A percentile compares a stretch with the other conserved stretches of the same genome.
These are phyloP conservation scores for Zoroaster sp. DNA, from an alignment of 53 echinoderm and acorn worm genomes.

Conservation along the genomic window DNA sequence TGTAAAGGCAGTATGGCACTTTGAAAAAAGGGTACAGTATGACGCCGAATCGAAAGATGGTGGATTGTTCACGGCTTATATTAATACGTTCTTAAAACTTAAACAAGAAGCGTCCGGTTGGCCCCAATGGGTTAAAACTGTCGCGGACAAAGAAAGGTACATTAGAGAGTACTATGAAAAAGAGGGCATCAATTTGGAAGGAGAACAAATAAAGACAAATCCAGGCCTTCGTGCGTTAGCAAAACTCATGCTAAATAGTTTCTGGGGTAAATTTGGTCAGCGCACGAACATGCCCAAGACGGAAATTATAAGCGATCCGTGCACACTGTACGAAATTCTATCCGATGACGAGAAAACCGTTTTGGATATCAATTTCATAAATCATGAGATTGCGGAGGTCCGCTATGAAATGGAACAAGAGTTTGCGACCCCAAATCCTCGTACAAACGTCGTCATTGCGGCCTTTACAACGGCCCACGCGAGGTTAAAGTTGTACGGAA, in stretches of 20 bases:
- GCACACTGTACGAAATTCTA: slow-evolving; percentile 16
- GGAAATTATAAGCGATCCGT: neutral
- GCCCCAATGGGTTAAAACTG: slow-evolving; percentile 47
- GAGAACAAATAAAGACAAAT: slow-evolving; percentile 45
- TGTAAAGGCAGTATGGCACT: slow-evolving; percentile 63
- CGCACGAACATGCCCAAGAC: neutral
- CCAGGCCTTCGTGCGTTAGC: slow-evolving; percentile 63
- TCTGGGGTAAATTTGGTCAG: slow-evolving; percentile 73
- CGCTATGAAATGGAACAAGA: neutral
- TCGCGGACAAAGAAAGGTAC: slow-evolving; percentile 12
- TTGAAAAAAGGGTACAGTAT: slow-evolving; percentile 44
- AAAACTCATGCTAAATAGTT: slow-evolving; percentile 64
- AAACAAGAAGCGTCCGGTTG: slow-evolving; percentile 73
- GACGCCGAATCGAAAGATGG: neutral
- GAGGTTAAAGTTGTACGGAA: slow-evolving; percentile 48
- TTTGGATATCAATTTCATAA: slow-evolving; percentile 8
- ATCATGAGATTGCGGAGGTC: slow-evolving; percentile 17
- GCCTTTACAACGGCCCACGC: slow-evolving; percentile 66
- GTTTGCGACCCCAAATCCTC: neutral
- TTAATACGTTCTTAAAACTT: slow-evolving; percentile 50
- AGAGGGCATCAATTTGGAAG: slow-evolving; percentile 52
- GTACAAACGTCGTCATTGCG: slow-evolving; percentile 53
- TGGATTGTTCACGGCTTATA: slow-evolving; percentile 51
- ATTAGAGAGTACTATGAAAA: slow-evolving; percentile 8
- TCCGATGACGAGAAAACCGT: neutral